These are phyloP conservation scores for Dallia pectoralis DNA, from an alignment of 2,797 vertebrate genomes.

Conservation along the genomic window DNA sequence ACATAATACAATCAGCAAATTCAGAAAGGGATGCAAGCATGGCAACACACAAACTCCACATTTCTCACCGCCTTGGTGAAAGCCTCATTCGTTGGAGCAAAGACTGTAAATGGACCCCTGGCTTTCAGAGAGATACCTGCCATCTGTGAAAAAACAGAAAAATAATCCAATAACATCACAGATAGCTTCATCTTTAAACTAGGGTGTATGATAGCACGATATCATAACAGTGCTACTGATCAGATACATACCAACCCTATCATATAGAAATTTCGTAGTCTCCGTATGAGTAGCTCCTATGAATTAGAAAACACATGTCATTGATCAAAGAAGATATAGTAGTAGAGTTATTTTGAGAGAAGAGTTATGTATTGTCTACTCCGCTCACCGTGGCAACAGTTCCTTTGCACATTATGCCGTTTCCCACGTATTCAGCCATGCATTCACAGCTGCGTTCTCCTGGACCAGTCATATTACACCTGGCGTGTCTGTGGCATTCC, in stretches of 20 bases:
- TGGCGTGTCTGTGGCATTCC: constrained; percentile 79
- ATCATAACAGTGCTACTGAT: background rate
- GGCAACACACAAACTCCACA: background rate
- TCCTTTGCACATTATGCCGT: constrained; percentile 83
- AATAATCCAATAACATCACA: background rate
- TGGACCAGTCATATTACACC: constrained; percentile 78
- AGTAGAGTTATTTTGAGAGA: background rate
- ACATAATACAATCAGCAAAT: background rate
- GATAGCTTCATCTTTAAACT: background rate
- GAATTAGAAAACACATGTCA: constrained; percentile 4
- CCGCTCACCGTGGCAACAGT: constrained; percentile 77
- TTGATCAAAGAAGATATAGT: background rate
- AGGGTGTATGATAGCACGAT: background rate
- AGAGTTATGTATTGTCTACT: background rate
- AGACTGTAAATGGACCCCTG: constrained; percentile 87
- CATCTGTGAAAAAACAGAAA: constrained; percentile 50
- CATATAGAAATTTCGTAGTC: constrained; percentile 71
- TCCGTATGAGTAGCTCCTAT: constrained; percentile 77
- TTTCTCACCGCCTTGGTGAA: constrained; percentile 37
- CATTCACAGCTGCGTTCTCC: constrained; percentile 81
- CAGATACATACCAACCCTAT: constrained; percentile 71
- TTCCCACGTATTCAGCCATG: constrained; percentile 67
- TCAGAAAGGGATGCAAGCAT: background rate
- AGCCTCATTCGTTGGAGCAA: constrained; percentile 66
- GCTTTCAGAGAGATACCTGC: constrained; percentile 59